Base-by-base conservation (phyloP, 2,113 vertebrate species). In the Panthera uncia region DNA sequence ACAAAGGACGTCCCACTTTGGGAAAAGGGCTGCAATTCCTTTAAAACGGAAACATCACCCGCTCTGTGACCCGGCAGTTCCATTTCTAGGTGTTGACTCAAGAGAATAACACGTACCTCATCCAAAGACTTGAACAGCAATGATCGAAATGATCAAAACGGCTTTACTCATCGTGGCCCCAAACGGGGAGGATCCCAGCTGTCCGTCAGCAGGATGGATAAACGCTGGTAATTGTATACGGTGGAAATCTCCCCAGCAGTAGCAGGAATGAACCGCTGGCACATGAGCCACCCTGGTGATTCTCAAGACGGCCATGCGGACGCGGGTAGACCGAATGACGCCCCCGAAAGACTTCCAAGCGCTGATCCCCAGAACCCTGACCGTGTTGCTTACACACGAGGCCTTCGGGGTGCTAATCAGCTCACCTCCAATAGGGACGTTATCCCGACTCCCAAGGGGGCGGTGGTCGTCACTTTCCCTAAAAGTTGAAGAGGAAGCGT, bases 241-340 rank as follows among this genome's bases (percentile, higher is more conserved):
- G 23, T 14, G 41, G 33, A 21, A 74, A 2, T 23, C 29, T 15
- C 9, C 55, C 50, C 11, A 25, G 18, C 36, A 29, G 15, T 41
- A 33, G 14, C n/a, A 89, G 71, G 87, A 25, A 76, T 14, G 36
- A n/a, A 12, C 0, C 1, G 2, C 13, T 1, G 19, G 63, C 18
- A 11, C 5, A 0, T 0, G 29, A 21, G 11, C 29, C 1, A 14
- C 41, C 0, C 0, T 3, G 18, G 15, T 7, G 21, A n/a, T 2
- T 27, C 79, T n/a, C 65, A 3, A 3, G 57, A 29, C 0, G 0
- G 10, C 1, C 0, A 4, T 0, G 15, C 45, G 50, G 33, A 21
- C 4, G 14, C 4, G 10, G 21, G 61, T 7, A 10, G 31, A 9
- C 33, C 36, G 74, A 16, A 14, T 3, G 2, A 48, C 0, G 23